Conservation (phyloP, 2,113 vertebrate genomes). For the Sander lucioperca region DNA sequence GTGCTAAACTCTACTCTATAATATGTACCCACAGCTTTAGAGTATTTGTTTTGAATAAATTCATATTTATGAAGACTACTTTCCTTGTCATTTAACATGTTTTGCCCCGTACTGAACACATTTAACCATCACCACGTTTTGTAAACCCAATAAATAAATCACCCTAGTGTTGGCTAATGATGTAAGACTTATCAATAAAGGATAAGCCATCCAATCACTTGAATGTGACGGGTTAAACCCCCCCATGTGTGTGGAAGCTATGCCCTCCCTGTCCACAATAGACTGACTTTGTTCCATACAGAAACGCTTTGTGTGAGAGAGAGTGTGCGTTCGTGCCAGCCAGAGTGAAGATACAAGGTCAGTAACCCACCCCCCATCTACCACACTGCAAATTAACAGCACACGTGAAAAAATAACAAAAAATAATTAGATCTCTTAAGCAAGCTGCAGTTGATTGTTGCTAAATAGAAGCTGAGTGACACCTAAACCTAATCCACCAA, state of each 20-base stretch:
- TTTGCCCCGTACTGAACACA: background rate
- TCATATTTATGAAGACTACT: slow-evolving; percentile 1
- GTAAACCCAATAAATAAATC: background rate
- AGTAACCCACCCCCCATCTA: slow-evolving; percentile 37
- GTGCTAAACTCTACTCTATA: too few species aligned
- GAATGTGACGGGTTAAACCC: slow-evolving; percentile 62
- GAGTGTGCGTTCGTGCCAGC: slow-evolving; percentile 77
- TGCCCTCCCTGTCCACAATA: slow-evolving; percentile 62
- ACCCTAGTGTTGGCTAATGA: background rate
- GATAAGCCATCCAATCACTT: slow-evolving; percentile 30
- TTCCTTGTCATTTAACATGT: background rate
- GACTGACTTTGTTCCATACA: slow-evolving; percentile 77
- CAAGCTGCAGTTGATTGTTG: background rate
- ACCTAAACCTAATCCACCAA: background rate
- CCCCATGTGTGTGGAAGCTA: slow-evolving; percentile 55
- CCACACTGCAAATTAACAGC: slow-evolving; percentile 48
- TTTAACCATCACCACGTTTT: background rate
- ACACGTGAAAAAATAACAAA: slow-evolving; percentile 13
- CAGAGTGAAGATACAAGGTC: slow-evolving; percentile 77
- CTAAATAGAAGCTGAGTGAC: background rate
- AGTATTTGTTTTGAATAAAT: slow-evolving; percentile 33
- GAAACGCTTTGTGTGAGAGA: slow-evolving; percentile 74
- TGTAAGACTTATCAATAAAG: slow-evolving; percentile 43
- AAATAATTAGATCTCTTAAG: background rate
- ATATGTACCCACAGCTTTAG: too few species aligned